Percentiles rank a stretch among this genome's conserved stretches.
Evolutionary conservation across 2,797 vertebrate species (phyloP).

Genomic region (Trematomus bernacchii): DNA sequence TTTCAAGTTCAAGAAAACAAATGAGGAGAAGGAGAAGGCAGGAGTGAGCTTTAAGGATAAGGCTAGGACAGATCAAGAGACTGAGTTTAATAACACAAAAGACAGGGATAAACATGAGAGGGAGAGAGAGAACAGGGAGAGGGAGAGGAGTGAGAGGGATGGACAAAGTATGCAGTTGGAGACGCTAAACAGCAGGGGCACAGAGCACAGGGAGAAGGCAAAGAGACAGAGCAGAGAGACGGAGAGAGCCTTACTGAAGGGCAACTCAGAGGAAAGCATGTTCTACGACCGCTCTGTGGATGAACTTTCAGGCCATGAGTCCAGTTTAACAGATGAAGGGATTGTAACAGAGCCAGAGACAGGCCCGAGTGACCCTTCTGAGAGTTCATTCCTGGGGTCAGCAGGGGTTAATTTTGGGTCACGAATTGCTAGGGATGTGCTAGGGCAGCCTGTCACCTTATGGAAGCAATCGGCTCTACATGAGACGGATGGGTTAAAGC

Average conservation of each 20-base stretch:
- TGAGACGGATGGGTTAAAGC: constrained; percentile 64
- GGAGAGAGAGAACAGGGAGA: constrained; percentile 70
- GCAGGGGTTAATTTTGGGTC: constrained; percentile 72
- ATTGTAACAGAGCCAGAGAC: constrained; percentile 94
- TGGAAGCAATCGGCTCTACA: constrained; percentile 87
- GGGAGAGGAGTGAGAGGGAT: constrained; percentile 71
- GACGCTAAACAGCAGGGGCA: constrained; percentile 66
- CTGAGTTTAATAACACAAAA: constrained; percentile 58
- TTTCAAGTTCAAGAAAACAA: constrained; percentile 59
- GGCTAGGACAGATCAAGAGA: constrained; percentile 43
- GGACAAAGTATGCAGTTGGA: constrained; percentile 74
- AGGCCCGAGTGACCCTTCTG: constrained; percentile 72
- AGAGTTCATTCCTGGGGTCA: constrained; percentile 71
- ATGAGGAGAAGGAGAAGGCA: constrained; percentile 43
- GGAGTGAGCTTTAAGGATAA: constrained; percentile 42
- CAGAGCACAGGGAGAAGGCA: constrained; percentile 66
- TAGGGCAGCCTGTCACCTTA: constrained; percentile 80
- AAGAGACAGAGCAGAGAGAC: constrained; percentile 62
- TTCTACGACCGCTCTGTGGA: constrained; percentile 86
- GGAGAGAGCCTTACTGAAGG: constrained; percentile 72
- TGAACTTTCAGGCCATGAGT: constrained; percentile 94
- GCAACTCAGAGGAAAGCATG: constrained; percentile 83
- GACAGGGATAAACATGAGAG: constrained; percentile 72
- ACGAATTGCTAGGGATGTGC: constrained; percentile 80
- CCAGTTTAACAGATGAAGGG: constrained; percentile 95